Conservation (phyloP, 2,113 vertebrate genomes). For the Oryzias curvinotus region DNA sequence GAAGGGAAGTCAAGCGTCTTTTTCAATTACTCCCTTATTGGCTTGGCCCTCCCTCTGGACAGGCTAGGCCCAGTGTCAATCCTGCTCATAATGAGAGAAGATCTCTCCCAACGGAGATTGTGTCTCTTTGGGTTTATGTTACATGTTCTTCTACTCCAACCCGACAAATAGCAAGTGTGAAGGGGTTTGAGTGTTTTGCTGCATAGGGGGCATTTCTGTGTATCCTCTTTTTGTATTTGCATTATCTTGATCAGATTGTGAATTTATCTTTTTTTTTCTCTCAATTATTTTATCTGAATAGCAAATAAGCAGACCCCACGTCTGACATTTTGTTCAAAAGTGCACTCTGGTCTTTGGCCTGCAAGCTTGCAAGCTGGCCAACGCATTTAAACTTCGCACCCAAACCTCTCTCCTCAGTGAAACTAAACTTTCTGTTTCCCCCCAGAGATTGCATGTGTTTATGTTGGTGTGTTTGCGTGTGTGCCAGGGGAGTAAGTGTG, state of each 20-base stretch:
- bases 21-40: constrained; percentile 76
- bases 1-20: constrained; percentile 72
- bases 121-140: constrained; percentile 71
- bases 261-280: constrained; percentile 5
- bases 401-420: constrained; percentile 31
- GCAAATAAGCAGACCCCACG: constrained; percentile 10
- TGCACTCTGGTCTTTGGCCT: constrained; percentile 36
- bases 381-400: constrained; percentile 19
- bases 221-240: constrained; percentile 2
- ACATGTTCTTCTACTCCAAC: constrained; percentile 59
- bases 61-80: constrained; percentile 68
- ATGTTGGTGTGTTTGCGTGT: constrained; percentile 21
- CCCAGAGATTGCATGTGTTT: constrained; percentile 37
- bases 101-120: constrained; percentile 67
- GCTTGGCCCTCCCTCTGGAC: constrained; percentile 70
- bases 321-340: constrained; percentile 47
- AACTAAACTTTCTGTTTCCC: constrained; percentile 39
- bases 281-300: constrained; percentile 26
- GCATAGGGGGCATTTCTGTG: constrained; percentile 6
- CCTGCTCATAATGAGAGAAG: constrained; percentile 73
- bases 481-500: constrained; percentile 26
- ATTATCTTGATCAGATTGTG: no score
- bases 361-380: constrained; percentile 28
- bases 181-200: constrained; percentile 14
- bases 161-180: constrained; percentile 59